Evolutionary conservation across 1,140 invertebrate species (phyloP).

Genomic region (Pogonomyrmex barbatus): DNA sequence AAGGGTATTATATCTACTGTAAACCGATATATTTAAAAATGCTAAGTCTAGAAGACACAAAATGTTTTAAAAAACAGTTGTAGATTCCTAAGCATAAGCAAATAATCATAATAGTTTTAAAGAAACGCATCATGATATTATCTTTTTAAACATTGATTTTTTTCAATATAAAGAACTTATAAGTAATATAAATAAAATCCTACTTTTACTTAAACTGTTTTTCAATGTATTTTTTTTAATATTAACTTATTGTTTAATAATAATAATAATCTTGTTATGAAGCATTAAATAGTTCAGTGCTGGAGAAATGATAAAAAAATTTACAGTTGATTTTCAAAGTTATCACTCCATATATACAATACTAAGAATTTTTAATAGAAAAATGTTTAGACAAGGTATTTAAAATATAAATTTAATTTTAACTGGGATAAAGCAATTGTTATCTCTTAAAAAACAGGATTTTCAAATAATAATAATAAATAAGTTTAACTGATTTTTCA

Average conservation of each 20-base stretch:
- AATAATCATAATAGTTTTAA: background rate
- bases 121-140: background rate
- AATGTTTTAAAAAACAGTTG: background rate
- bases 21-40: conserved; percentile 15
- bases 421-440: background rate
- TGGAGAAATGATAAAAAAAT: background rate
- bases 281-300: background rate
- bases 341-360: background rate
- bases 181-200: too few species aligned
- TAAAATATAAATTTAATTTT: background rate
- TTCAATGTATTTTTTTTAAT: too few species aligned
- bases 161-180: background rate
- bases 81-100: background rate
- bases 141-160: background rate
- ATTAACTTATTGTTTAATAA: background rate
- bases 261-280: background rate
- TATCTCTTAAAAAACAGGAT: background rate
- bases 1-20: conserved; percentile 4
- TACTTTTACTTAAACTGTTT: too few species aligned
- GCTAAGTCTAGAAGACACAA: background rate
- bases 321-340: background rate
- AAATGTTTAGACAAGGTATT: background rate
- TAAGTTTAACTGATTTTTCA: background rate
- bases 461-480: background rate
- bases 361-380: background rate